phyloP scores from a whole-genome alignment of 2,797 vertebrate species.

The Anguilla marmorata region DNA sequence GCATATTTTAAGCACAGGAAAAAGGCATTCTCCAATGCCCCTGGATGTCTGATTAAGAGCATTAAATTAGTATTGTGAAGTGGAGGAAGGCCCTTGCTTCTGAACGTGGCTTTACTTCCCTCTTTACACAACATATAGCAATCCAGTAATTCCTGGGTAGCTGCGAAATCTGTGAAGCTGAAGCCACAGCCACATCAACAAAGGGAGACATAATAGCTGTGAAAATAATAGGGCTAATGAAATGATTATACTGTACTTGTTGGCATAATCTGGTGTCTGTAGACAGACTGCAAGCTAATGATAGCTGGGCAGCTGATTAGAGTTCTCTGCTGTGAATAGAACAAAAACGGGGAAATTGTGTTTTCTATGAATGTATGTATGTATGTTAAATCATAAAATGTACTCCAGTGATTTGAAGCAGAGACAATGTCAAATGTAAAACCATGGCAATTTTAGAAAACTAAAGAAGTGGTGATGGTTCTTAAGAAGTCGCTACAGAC shows the following conservation, averaged over 20 bases:
- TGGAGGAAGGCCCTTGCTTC: not conserved
- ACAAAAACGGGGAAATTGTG: not conserved
- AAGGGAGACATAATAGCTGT: slow-evolving; percentile 15
- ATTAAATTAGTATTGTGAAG: not conserved
- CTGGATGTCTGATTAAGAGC: slow-evolving; percentile 3
- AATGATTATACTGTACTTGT: slow-evolving; percentile 24
- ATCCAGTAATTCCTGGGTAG: slow-evolving; percentile 25
- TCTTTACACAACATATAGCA: slow-evolving; percentile 12
- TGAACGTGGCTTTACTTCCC: not conserved
- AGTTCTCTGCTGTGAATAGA: not conserved
- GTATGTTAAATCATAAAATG: not conserved
- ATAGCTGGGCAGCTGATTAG: not conserved
- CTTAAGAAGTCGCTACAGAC: slow-evolving; percentile 46
- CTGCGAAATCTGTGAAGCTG: slow-evolving; percentile 5
- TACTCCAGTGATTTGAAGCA: slow-evolving; percentile 34
- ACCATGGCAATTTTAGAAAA: slow-evolving; percentile 49
- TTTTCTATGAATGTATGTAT: not conserved
- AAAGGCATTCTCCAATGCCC: not conserved
- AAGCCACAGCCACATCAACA: slow-evolving; percentile 5
- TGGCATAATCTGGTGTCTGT: slow-evolving; percentile 24
- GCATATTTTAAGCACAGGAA: not conserved
- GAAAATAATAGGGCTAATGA: slow-evolving; percentile 18
- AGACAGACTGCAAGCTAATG: slow-evolving; percentile 1
- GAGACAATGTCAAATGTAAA: slow-evolving; percentile 41
- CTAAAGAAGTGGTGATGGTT: slow-evolving; percentile 46